Conservation (phyloP, 2,113 vertebrate species). For the Pionites leucogaster region DNA sequence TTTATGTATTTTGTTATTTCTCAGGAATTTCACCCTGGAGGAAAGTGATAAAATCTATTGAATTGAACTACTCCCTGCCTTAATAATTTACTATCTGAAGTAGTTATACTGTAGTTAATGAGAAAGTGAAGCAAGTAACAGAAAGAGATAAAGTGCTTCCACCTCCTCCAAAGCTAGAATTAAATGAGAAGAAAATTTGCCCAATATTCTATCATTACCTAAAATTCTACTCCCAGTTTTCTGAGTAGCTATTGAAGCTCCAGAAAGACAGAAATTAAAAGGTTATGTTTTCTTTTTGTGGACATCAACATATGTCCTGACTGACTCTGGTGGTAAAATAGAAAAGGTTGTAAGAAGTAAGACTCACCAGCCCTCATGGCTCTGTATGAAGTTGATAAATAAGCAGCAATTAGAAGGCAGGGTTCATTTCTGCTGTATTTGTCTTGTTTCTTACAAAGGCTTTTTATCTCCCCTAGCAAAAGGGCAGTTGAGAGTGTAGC, state of each 20-base stretch:
- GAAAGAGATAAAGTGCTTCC: background rate
- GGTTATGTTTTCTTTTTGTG: background rate
- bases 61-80: background rate
- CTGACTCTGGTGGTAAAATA: slow-evolving; percentile 8
- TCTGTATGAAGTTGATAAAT: background rate
- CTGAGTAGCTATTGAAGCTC: background rate
- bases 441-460: slow-evolving; percentile 24
- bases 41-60: background rate
- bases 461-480: slow-evolving; percentile 18
- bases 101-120: background rate
- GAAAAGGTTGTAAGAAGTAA: background rate
- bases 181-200: background rate
- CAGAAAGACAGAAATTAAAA: background rate
- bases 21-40: background rate
- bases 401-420: slow-evolving; percentile 12
- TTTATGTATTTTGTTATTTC: background rate
- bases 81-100: background rate
- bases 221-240: background rate
- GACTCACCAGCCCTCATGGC: background rate
- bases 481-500: slow-evolving; percentile 38
- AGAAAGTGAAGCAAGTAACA: background rate
- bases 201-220: background rate
- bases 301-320: background rate
- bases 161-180: background rate
- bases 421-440: slow-evolving; percentile 30